Conservation (phyloP, 2,888 invertebrate genomes). For the Fragum whitleyi region DNA sequence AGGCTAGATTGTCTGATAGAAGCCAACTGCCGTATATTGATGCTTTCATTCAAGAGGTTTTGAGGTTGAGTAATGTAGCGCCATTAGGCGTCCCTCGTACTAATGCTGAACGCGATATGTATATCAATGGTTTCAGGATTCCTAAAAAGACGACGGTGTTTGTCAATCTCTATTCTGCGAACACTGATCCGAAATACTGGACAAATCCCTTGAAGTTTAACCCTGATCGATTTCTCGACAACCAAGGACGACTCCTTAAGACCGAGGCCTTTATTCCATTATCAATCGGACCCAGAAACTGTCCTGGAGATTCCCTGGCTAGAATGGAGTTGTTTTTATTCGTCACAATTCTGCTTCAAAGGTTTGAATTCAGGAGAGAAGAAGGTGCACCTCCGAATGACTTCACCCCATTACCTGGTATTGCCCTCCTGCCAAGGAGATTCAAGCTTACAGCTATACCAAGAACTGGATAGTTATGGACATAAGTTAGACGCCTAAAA, state of each 20-base stretch:
- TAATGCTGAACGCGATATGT: constrained; percentile 9
- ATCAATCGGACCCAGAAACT: constrained; percentile 34
- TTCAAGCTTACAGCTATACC: too few species aligned
- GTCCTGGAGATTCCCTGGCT: constrained; percentile 8
- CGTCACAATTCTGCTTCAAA: constrained; percentile 12
- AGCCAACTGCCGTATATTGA: constrained; percentile 26
- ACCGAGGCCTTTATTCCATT: constrained; percentile 36
- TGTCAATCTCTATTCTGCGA: constrained; percentile 35
- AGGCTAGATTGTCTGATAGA: constrained; percentile 20
- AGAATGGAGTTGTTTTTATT: constrained; percentile 24
- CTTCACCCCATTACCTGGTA: neutral
- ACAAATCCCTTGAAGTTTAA: constrained; percentile 31
- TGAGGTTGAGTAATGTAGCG: constrained; percentile 31
- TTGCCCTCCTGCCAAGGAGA: neutral
- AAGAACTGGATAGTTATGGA: too few species aligned
- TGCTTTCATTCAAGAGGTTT: constrained; percentile 33
- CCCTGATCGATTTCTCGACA: constrained; percentile 37
- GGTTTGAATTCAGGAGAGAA: constrained; percentile 15
- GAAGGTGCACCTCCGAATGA: neutral
- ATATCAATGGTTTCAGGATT: constrained; percentile 23
- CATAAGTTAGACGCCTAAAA: too few species aligned
- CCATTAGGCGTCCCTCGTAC: constrained; percentile 38
- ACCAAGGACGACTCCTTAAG: constrained; percentile 14
- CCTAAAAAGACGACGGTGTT: constrained; percentile 32
- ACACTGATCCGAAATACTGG: constrained; percentile 32